Conservation (phyloP, 2,888 invertebrate genomes). For the Limnephilus auricula region DNA sequence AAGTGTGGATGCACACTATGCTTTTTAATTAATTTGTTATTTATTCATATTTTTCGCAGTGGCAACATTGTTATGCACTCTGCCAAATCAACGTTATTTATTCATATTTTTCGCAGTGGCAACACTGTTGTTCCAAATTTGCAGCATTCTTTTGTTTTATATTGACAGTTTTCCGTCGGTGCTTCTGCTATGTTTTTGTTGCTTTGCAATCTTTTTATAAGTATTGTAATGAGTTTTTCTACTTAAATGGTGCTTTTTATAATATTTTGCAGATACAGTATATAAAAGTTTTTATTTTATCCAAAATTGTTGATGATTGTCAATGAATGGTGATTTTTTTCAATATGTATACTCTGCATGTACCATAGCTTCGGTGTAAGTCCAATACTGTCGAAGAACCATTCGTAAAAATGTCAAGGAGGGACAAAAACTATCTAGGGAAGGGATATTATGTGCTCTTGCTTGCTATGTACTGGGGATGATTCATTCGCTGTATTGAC, state of each 20-base stretch:
- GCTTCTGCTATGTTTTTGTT: background rate
- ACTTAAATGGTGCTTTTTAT: background rate
- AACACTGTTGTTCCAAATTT: background rate
- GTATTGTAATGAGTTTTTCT: background rate
- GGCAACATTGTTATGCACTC: background rate
- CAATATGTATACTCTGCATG: background rate
- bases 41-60: background rate
- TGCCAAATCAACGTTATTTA: background rate
- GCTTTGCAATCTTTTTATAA: background rate
- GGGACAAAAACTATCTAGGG: no score
- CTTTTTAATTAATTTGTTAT: background rate
- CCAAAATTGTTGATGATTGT: background rate
- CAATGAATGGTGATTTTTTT: background rate
- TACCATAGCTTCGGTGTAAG: background rate
- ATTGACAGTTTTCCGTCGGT: background rate
- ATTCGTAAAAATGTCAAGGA: no score
- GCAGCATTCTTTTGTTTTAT: conserved; percentile 13
- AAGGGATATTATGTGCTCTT: no score
- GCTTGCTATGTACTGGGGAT: no score
- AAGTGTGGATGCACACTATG: conserved; percentile 2
- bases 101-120: background rate
- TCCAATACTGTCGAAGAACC: no score
- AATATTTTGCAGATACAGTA: background rate
- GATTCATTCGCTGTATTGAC: no score
- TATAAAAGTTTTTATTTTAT: background rate